Evolutionary conservation across 2,888 invertebrate genomes (phyloP).

Genomic region (Hemithea aestivaria): DNA sequence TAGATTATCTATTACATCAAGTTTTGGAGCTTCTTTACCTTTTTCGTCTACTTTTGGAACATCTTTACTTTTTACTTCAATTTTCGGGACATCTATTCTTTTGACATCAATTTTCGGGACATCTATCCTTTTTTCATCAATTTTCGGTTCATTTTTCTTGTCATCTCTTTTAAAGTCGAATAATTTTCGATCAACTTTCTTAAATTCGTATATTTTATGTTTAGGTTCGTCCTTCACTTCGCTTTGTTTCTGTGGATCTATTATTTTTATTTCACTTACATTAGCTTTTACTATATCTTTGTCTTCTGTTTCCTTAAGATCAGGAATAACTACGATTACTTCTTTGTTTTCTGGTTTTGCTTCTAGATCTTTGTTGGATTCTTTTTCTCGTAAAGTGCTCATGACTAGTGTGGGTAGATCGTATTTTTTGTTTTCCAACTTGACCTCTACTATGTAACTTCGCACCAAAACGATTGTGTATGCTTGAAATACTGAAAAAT

Average conservation of each 20-base stretch:
- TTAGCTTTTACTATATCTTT: conserved; percentile 1
- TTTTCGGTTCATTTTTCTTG: conserved; percentile 1
- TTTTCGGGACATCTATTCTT: too few relatives aligned
- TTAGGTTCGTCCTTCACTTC: background rate
- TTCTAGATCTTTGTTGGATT: background rate
- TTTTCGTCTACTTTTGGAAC: too few relatives aligned
- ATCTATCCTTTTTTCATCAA: too few relatives aligned
- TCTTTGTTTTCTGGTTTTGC: conserved; percentile 8
- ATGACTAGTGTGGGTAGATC: conserved; percentile 33
- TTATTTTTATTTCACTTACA: background rate
- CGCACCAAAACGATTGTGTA: conserved; percentile 52
- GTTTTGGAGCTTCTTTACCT: too few relatives aligned
- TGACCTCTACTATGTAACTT: conserved; percentile 53
- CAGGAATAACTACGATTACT: conserved; percentile 8
- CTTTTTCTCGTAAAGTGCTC: conserved; percentile 32
- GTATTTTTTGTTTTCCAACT: conserved; percentile 28
- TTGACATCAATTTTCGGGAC: too few relatives aligned
- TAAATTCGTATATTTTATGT: background rate
- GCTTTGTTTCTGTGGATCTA: background rate
- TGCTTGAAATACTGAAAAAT: conserved; percentile 48
- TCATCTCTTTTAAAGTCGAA: background rate
- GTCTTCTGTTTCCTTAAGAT: conserved; percentile 8
- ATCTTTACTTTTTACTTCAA: too few relatives aligned
- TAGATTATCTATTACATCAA: too few relatives aligned
- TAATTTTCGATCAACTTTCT: background rate